Evolutionary conservation across 2,888 invertebrate genomes (phyloP).

Genomic region (Odontocerum albicorne): DNA sequence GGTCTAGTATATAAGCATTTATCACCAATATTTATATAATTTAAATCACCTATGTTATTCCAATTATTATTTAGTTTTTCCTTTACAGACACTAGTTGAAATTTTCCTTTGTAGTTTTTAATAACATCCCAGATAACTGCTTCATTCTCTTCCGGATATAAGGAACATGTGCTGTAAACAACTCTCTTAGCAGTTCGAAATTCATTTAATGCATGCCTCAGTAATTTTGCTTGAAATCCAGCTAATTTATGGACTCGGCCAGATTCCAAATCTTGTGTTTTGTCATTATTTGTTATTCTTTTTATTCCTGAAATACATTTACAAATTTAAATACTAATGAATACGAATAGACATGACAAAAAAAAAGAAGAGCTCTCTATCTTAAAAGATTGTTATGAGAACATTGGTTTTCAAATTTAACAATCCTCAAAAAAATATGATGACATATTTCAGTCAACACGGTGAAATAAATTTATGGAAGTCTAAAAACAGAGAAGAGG

Average conservation of each 20-base stretch:
- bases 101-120: slow-evolving; percentile 56
- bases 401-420: too few relatives aligned
- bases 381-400: too few relatives aligned
- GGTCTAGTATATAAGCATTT: slow-evolving; percentile 80
- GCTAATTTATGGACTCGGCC: slow-evolving; percentile 66
- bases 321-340: slow-evolving; percentile 15
- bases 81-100: slow-evolving; percentile 64
- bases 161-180: slow-evolving; percentile 96
- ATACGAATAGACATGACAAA: neutral
- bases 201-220: slow-evolving; percentile 80
- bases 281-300: slow-evolving; percentile 56
- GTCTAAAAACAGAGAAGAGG: too few relatives aligned
- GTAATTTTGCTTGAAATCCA: slow-evolving; percentile 79
- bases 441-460: too few relatives aligned
- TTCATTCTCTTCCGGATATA: slow-evolving; percentile 91
- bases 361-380: too few relatives aligned
- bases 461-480: too few relatives aligned
- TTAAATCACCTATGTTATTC: slow-evolving; percentile 67
- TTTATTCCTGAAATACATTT: slow-evolving; percentile 56
- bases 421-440: too few relatives aligned
- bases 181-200: slow-evolving; percentile 85
- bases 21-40: slow-evolving; percentile 67
- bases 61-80: slow-evolving; percentile 65
- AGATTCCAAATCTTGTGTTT: slow-evolving; percentile 44
- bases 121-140: slow-evolving; percentile 77